Conservation (phyloP, 2,113 vertebrate species). For the Lontra canadensis region DNA sequence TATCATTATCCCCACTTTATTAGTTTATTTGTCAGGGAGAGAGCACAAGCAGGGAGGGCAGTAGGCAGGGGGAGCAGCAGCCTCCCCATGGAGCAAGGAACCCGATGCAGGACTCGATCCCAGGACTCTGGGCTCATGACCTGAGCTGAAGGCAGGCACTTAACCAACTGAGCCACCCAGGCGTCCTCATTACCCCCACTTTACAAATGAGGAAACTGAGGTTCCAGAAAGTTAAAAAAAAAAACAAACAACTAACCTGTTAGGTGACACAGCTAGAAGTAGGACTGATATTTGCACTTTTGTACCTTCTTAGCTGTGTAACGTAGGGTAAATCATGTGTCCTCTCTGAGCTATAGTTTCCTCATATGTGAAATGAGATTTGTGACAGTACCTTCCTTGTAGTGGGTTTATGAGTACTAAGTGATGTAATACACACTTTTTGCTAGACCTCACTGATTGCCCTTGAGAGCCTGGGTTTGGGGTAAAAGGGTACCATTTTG, state of each 20-base stretch:
- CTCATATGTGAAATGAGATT: background rate
- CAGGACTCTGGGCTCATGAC: too few species aligned
- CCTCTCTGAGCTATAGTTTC: background rate
- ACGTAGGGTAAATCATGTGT: background rate
- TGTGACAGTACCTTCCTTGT: background rate
- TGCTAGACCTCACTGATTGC: background rate
- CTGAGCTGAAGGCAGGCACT: background rate
- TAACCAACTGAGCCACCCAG: background rate
- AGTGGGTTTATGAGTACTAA: background rate
- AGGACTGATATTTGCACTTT: background rate
- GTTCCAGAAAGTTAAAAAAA: constrained; percentile 27
- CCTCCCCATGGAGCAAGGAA: too few species aligned
- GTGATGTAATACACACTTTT: background rate
- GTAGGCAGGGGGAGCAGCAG: too few species aligned
- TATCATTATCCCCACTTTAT: background rate
- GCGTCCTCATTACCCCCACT: background rate
- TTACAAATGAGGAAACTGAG: constrained; percentile 3
- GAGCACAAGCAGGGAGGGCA: too few species aligned
- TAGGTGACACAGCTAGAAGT: background rate
- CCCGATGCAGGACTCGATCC: too few species aligned
- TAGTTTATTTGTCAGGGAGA: too few species aligned
- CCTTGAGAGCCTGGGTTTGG: background rate
- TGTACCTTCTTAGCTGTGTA: background rate
- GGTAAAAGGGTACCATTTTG: background rate
- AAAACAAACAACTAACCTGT: background rate